Percentiles rank a stretch among this genome's conserved stretches.
These are phyloP conservation scores for Dinoponera quadriceps DNA, from an alignment of 1,140 invertebrate genomes.

Conservation along the genomic window DNA sequence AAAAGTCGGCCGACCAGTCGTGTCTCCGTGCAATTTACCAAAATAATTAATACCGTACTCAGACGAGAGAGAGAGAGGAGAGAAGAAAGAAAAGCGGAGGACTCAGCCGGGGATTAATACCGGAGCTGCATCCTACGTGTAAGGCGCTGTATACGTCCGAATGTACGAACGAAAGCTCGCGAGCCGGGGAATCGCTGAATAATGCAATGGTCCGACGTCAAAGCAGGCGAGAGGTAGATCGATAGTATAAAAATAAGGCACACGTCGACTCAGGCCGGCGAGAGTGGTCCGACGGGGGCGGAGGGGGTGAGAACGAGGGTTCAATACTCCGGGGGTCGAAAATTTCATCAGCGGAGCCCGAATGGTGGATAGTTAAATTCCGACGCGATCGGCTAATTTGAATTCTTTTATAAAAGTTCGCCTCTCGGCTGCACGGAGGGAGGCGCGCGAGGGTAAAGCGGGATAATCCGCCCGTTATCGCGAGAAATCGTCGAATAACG, in stretches of 20 bases:
- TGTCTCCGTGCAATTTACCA: constrained; percentile 6
- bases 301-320: constrained; percentile 24
- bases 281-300: too few species aligned
- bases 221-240: constrained; percentile 67
- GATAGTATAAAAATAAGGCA: constrained; percentile 78
- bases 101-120: constrained; percentile 49
- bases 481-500: constrained; percentile 43
- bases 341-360: constrained; percentile 69
- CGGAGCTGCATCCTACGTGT: not conserved
- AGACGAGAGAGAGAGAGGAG: not conserved
- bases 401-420: constrained; percentile 73
- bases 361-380: constrained; percentile 71
- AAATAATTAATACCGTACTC: constrained; percentile 66
- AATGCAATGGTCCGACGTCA: constrained; percentile 69
- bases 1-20: constrained; percentile 21
- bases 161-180: constrained; percentile 32
- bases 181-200: constrained; percentile 63
- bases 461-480: constrained; percentile 53
- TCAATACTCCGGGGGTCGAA: constrained; percentile 69
- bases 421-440: constrained; percentile 10
- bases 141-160: constrained; percentile 45
- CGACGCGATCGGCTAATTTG: constrained; percentile 69
- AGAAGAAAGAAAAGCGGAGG: constrained; percentile 15
- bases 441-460: constrained; percentile 57
- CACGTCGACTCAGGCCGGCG: constrained; percentile 33